Evolutionary conservation across 1,140 invertebrate genomes (phyloP).

Genomic region (Vanessa atalanta): DNA sequence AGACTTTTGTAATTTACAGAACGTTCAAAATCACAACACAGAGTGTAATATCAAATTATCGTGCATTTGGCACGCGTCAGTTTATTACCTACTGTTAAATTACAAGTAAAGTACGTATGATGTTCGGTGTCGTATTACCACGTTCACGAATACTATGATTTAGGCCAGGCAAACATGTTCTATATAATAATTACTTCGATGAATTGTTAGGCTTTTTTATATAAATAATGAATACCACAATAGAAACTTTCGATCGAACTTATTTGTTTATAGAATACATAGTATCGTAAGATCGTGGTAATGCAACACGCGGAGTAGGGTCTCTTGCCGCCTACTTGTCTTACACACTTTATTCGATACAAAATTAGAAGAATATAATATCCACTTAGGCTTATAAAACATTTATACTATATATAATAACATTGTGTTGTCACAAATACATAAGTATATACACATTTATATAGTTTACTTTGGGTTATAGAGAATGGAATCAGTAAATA

Average conservation of each 20-base stretch:
- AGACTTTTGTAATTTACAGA: slow-evolving; percentile 79
- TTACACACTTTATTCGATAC: slow-evolving; percentile 60
- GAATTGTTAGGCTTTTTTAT: not conserved
- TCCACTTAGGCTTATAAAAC: slow-evolving; percentile 78
- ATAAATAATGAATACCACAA: not conserved
- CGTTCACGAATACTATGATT: not conserved
- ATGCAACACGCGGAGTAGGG: slow-evolving; percentile 30
- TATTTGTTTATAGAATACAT: slow-evolving; percentile 1
- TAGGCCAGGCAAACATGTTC: slow-evolving; percentile 11
- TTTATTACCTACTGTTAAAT: slow-evolving; percentile 67
- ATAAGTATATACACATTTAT: slow-evolving; percentile 63
- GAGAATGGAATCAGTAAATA: slow-evolving; percentile 32
- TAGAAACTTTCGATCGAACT: not conserved
- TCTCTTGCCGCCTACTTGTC: slow-evolving; percentile 30
- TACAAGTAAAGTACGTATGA: slow-evolving; percentile 71
- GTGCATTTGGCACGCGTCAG: slow-evolving; percentile 70
- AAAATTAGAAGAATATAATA: slow-evolving; percentile 81
- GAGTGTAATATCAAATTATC: slow-evolving; percentile 80
- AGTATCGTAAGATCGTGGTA: slow-evolving; percentile 15
- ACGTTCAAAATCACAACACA: slow-evolving; percentile 81
- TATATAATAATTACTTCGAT: slow-evolving; percentile 2
- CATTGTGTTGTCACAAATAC: slow-evolving; percentile 72
- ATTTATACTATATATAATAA: slow-evolving; percentile 71
- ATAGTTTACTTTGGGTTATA: slow-evolving; percentile 36
- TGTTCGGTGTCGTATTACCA: slow-evolving; percentile 38